Percentiles rank a stretch among this genome's conserved stretches.
phyloP scores from a whole-genome alignment of 2,888 invertebrate species.

The Limnephilus lunatus region DNA sequence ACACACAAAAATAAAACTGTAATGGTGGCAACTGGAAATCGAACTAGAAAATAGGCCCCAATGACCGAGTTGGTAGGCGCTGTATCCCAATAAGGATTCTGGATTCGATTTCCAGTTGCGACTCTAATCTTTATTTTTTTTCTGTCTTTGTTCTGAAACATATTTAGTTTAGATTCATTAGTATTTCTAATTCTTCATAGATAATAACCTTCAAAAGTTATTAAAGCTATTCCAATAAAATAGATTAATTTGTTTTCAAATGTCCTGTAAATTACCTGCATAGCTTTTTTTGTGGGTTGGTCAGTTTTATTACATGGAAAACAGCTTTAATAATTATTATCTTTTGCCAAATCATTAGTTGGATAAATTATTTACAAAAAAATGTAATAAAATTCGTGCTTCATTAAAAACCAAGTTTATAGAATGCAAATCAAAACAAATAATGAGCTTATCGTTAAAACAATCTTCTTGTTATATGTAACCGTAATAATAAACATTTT shows the following conservation, averaged over 20 bases:
- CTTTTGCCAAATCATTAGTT: not conserved
- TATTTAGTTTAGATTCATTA: too few species aligned
- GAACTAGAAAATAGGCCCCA: too few species aligned
- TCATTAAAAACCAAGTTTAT: not conserved
- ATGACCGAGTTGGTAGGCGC: too few species aligned
- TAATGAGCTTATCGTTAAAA: not conserved
- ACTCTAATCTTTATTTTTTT: too few species aligned
- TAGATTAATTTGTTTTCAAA: not conserved
- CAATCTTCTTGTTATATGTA: not conserved
- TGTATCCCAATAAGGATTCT: too few species aligned
- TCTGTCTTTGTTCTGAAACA: too few species aligned
- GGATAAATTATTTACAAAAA: not conserved
- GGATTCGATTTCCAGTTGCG: too few species aligned
- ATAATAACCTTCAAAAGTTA: too few species aligned
- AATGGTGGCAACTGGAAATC: too few species aligned
- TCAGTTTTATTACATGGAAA: not conserved
- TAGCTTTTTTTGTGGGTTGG: too few species aligned
- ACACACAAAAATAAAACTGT: too few species aligned
- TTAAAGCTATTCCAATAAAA: not conserved
- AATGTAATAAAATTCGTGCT: not conserved
- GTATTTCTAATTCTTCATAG: too few species aligned
- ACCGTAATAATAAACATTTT: not conserved
- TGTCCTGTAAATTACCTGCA: not conserved
- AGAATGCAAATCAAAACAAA: not conserved
- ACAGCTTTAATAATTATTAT: not conserved